These are phyloP conservation scores for Eristalis arbustorum DNA, from an alignment of 2,888 invertebrate genomes.

Conservation along the genomic window DNA sequence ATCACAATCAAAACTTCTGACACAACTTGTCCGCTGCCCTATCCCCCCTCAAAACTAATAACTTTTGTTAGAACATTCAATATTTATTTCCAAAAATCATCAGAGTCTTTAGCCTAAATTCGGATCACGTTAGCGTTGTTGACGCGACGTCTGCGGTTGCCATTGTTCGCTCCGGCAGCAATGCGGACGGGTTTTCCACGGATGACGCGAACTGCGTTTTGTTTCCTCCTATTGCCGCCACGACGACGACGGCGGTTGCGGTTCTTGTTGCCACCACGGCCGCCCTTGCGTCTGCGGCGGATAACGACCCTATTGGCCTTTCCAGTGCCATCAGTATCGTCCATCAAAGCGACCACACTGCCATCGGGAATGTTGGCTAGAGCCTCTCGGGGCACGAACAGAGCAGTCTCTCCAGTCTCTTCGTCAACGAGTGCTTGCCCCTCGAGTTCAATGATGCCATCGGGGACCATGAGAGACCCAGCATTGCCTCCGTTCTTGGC, in stretches of 20 bases:
- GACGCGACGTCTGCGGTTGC: constrained; percentile 19
- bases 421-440: constrained; percentile 76
- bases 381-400: constrained; percentile 75
- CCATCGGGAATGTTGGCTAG: constrained; percentile 77
- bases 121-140: constrained; percentile 28
- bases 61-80: not conserved
- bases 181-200: constrained; percentile 39
- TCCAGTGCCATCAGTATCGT: constrained; percentile 72
- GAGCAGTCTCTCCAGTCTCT: constrained; percentile 75
- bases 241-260: constrained; percentile 55
- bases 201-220: constrained; percentile 71
- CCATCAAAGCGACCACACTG: constrained; percentile 76
- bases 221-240: constrained; percentile 65
- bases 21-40: not conserved
- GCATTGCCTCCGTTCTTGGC: constrained; percentile 72
- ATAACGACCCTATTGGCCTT: constrained; percentile 76
- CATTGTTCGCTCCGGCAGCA: not conserved
- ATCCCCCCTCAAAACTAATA: not conserved
- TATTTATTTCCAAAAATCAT: constrained; percentile 15
- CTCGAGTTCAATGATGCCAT: constrained; percentile 75
- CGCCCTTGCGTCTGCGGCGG: constrained; percentile 73
- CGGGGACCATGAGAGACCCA: constrained; percentile 77
- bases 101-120: constrained; percentile 12
- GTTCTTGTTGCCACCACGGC: constrained; percentile 56
- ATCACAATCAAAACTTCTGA: too few species aligned